These are phyloP conservation scores for Sclerodermus sp. DNA, from an alignment of 2,888 invertebrate species.

Conservation along the genomic window DNA sequence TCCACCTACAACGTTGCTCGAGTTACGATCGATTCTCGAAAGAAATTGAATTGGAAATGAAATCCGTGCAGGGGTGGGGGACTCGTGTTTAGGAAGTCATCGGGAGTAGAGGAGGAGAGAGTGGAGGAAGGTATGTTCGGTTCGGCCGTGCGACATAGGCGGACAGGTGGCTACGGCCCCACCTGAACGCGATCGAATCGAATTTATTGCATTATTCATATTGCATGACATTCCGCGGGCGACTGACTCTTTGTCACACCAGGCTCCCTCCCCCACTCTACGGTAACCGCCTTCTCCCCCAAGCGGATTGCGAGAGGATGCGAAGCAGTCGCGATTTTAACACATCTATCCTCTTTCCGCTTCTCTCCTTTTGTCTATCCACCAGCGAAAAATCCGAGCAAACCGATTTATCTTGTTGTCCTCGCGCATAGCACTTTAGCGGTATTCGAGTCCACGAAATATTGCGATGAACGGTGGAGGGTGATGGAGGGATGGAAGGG, in stretches of 20 bases:
- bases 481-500: too few relatives aligned
- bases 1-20: constrained; percentile 55
- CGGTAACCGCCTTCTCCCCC: too few relatives aligned
- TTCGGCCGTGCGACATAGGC: constrained; percentile 3
- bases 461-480: too few relatives aligned
- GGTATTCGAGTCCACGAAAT: too few relatives aligned
- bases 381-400: too few relatives aligned
- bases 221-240: constrained; percentile 22
- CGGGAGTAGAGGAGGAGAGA: constrained; percentile 10
- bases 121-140: not conserved
- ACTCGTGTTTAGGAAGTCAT: constrained; percentile 42
- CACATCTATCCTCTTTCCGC: too few relatives aligned
- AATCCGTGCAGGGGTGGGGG: constrained; percentile 22
- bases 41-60: constrained; percentile 42
- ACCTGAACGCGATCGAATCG: constrained; percentile 31
- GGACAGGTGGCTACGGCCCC: constrained; percentile 15
- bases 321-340: too few relatives aligned
- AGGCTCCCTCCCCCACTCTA: too few relatives aligned
- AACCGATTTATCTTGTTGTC: too few relatives aligned
- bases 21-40: constrained; percentile 11
- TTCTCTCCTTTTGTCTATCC: too few relatives aligned
- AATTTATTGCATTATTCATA: constrained; percentile 46
- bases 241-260: not conserved
- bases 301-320: too few relatives aligned
- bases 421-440: too few relatives aligned